phyloP scores from a whole-genome alignment of 2,888 invertebrate genomes.

The Patella depressa region DNA sequence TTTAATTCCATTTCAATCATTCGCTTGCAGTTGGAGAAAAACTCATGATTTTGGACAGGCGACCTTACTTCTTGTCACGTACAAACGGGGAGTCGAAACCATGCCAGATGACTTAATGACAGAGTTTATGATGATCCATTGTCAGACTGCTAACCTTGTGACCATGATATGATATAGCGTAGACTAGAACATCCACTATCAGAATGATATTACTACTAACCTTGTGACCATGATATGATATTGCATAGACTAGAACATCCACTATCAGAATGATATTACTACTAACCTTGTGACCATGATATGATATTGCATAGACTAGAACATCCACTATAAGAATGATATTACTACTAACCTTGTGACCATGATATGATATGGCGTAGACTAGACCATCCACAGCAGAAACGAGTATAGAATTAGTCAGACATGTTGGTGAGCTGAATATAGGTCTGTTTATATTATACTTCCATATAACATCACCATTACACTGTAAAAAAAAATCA shows the following conservation, averaged over 20 bases:
- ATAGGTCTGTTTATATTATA: constrained; percentile 77
- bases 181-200: too few species aligned
- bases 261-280: constrained; percentile 36
- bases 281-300: constrained; percentile 58
- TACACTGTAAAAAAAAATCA: too few species aligned
- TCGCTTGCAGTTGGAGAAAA: too few species aligned
- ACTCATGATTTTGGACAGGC: too few species aligned
- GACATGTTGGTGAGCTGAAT: constrained; percentile 75
- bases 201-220: constrained; percentile 42
- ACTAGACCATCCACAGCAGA: constrained; percentile 68
- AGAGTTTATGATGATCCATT: too few species aligned
- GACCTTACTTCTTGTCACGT: too few species aligned
- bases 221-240: constrained; percentile 52
- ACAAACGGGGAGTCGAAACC: too few species aligned
- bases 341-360: constrained; percentile 54
- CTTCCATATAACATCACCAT: constrained; percentile 77
- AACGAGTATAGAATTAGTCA: constrained; percentile 49
- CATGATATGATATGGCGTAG: constrained; percentile 52
- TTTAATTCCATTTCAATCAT: too few species aligned
- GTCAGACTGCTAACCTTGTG: too few species aligned
- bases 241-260: constrained; percentile 60
- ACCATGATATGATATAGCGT: too few species aligned
- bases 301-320: constrained; percentile 54
- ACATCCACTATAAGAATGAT: constrained; percentile 27
- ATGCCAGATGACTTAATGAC: too few species aligned